These are phyloP conservation scores for Horisme vitalbata DNA, from an alignment of 2,888 invertebrate species.

Conservation along the genomic window DNA sequence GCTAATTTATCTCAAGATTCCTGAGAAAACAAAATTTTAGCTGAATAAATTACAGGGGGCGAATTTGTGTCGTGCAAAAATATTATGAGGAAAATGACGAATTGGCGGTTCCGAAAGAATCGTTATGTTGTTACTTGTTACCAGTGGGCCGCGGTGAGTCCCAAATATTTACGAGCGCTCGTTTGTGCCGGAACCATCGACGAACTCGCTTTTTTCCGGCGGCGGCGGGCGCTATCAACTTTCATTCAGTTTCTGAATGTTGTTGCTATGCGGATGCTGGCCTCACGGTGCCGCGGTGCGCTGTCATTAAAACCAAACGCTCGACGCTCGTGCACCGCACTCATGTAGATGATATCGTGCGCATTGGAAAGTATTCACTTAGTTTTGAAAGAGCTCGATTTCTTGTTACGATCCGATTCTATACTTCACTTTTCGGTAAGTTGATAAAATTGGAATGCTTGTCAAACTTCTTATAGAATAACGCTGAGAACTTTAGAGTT, in stretches of 20 bases:
- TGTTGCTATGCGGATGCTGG: constrained; percentile 81
- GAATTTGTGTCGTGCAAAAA: constrained; percentile 37
- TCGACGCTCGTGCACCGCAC: constrained; percentile 69
- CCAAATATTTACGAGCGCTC: constrained; percentile 59
- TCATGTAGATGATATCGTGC: constrained; percentile 77
- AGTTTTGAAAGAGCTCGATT: constrained; percentile 48
- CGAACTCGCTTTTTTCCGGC: constrained; percentile 61
- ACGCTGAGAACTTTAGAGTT: too few relatives aligned
- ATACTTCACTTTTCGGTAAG: constrained; percentile 14
- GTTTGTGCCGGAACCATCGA: constrained; percentile 57
- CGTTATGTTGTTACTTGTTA: constrained; percentile 31
- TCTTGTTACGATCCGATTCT: constrained; percentile 38
- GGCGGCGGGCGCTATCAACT: constrained; percentile 61
- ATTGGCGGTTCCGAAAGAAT: constrained; percentile 34
- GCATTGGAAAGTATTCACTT: constrained; percentile 74
- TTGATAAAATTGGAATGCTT: too few relatives aligned
- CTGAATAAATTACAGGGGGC: constrained; percentile 50
- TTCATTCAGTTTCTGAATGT: constrained; percentile 77
- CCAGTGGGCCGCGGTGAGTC: constrained; percentile 38
- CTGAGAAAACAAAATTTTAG: constrained; percentile 52
- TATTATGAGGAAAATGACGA: constrained; percentile 36
- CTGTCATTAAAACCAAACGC: constrained; percentile 73
- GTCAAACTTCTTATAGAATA: too few relatives aligned
- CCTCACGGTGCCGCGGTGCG: constrained; percentile 52
- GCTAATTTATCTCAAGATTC: constrained; percentile 52